Base-by-base conservation (phyloP, 2,113 vertebrate genomes). In the Empidonax traillii region DNA sequence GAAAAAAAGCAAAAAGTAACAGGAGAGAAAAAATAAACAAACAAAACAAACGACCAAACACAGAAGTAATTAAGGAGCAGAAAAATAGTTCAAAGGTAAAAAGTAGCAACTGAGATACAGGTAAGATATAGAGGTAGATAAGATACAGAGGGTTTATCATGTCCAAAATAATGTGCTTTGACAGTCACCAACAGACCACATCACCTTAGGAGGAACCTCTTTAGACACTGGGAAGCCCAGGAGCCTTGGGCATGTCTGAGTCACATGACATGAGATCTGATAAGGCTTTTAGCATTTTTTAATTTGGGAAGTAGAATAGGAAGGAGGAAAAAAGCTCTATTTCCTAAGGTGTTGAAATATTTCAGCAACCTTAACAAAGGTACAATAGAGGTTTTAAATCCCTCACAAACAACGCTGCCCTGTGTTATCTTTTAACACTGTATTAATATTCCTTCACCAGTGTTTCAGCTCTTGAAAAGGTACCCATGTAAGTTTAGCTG, bases 1-100 rank as follows among this genome's bases (percentile, higher is more conserved):
- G 2, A 22, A 63, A 35, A 85, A 67, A 46, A 2, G 12, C 16
- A 10, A 41, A 81, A 74, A 87, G 20, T 19, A 63, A 53, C 10
- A 44, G 25, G 16, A 72, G 21, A 52, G 12, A 51, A 51, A 47
- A 14, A 63, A 18, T 24, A 43, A 5, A 10, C 0, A 66, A 22
- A 46, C 37, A 6, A 8, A 0, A 0, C 9, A 52, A 59, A 35
- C 14, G 47, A 1, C 0, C 8, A 52, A 59, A 35, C 17, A 56
- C 5, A 31, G 37, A 76, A 56, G 18, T 37, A 52, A 80, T 46
- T 51, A 53, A 92, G 76, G 27, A 84, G 19, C 5, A 78, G 31
- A 82, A 89, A 67, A 52, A 9, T 17, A 73, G n/a, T 8, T 21
- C 27, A 25, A 85, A 74, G 18, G 62, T 28, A 58, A 86, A 75